phyloP scores from a whole-genome alignment of 2,113 vertebrate genomes.

The Microtus pennsylvanicus region DNA sequence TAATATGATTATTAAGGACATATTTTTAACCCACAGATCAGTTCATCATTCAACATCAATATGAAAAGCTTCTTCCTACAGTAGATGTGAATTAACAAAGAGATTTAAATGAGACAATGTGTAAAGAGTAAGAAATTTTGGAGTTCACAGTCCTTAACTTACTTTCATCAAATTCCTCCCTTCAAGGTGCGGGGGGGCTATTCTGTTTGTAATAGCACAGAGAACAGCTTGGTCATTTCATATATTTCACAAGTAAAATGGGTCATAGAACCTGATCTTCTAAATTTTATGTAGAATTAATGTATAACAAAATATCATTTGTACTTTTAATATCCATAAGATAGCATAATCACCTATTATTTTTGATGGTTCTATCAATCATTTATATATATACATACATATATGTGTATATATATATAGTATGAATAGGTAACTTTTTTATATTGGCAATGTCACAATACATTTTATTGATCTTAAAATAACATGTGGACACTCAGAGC shows the following conservation, averaged over 20 bases:
- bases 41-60: background rate
- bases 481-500: background rate
- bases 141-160: background rate
- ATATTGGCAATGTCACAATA: background rate
- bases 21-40: background rate
- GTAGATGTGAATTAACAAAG: background rate
- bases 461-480: background rate
- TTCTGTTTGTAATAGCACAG: background rate
- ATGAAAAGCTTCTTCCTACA: background rate
- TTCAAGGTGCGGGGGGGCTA: background rate
- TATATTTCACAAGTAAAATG: background rate
- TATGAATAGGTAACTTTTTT: background rate
- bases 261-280: background rate
- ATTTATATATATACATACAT: background rate
- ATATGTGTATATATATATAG: background rate
- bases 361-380: background rate
- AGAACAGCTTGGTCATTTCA: background rate
- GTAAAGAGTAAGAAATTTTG: background rate
- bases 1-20: background rate
- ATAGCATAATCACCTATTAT: too few species aligned
- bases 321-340: background rate
- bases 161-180: background rate
- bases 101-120: background rate
- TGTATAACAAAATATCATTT: background rate
- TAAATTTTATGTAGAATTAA: background rate